Percentiles rank a stretch among this genome's conserved stretches.
These are phyloP conservation scores for Ecliptopera silaceata DNA, from an alignment of 2,888 invertebrate species.

Conservation along the genomic window DNA sequence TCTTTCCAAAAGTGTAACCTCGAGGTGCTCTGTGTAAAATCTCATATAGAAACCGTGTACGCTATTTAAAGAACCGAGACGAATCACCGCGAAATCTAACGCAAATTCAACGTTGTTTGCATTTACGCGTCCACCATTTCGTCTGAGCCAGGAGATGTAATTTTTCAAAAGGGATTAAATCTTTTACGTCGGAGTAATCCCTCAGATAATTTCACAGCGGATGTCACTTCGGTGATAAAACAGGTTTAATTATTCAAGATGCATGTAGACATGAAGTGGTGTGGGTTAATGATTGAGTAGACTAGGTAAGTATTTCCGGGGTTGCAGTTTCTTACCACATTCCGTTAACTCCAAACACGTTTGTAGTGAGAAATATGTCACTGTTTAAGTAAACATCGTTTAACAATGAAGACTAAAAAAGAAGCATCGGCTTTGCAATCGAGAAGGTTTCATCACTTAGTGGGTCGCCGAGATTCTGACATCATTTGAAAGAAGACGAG, in stretches of 20 bases:
- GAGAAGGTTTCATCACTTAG: background rate
- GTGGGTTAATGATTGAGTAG: conserved; percentile 22
- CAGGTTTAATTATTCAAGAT: conserved; percentile 24
- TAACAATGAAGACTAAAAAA: conserved; percentile 1
- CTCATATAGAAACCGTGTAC: conserved; percentile 43
- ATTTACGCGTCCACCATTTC: conserved; percentile 47
- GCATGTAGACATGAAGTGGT: conserved; percentile 17
- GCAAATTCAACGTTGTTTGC: conserved; percentile 48
- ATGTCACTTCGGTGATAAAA: conserved; percentile 40
- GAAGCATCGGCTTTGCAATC: too few species aligned
- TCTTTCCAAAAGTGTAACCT: conserved; percentile 33
- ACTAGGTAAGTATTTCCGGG: conserved; percentile 15
- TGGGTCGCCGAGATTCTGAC: background rate
- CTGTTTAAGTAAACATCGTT: background rate
- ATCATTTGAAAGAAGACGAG: background rate
- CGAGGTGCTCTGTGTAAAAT: conserved; percentile 11
- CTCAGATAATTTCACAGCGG: conserved; percentile 48
- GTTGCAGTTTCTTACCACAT: conserved; percentile 12
- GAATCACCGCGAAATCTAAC: conserved; percentile 48
- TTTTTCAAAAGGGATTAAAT: conserved; percentile 61
- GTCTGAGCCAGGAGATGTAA: conserved; percentile 44
- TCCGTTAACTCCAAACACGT: conserved; percentile 10
- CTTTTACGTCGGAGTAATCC: conserved; percentile 45
- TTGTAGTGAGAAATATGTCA: conserved; percentile 1
- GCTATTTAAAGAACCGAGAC: conserved; percentile 59